Base-by-base conservation (phyloP, 2,113 vertebrate genomes). In the Apus apus region DNA sequence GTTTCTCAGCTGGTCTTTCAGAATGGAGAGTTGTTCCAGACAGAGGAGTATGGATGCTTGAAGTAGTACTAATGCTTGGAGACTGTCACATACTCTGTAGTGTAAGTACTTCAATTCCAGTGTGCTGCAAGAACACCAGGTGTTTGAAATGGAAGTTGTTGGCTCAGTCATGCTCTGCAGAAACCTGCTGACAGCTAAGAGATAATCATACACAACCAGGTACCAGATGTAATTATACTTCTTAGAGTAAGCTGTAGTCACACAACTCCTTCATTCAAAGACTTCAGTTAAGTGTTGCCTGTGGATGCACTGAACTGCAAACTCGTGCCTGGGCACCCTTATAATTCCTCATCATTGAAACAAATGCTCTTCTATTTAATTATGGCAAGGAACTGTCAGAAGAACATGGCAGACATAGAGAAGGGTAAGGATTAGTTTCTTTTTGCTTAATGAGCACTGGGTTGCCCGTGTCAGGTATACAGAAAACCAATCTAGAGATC, bases 51-150 rank as follows among this genome's bases (percentile, higher is more conserved):
- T 0, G 7, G 45, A 32, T 43, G 73, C 32, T 61, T 32, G 12
- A n/a, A 72, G 36, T 0, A 25, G 7, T 6, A 57, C 54, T 5
- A 30, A 36, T 32, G 11, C 16, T 61, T 36, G 17, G 40, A 25
- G 3, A 36, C 2, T 26, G 17, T 19, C 30, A 18, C 5, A 3
- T 5, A 15, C 19, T n/a, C 53, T 9, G 11, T 2, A 4, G 10
- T 67, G 11, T 15, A 13, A 36, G 43, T n/a, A 51, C 16, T 68
- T 46, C 9, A 50, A 45, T 46, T 56, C 43, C 53, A 61, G 38
- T 18, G 8, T 22, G 15, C 27, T 58, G 51, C 17, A 30, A 46
- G 54, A 73, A 22, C 32, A 38, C 12, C 15, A 1, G 0, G 8
- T 46, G 48, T 23, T 32, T 66, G 54, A 53, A 38, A 66, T 15